Conservation (phyloP, 2,888 invertebrate genomes). For the Euspilapteryx auroguttella region DNA sequence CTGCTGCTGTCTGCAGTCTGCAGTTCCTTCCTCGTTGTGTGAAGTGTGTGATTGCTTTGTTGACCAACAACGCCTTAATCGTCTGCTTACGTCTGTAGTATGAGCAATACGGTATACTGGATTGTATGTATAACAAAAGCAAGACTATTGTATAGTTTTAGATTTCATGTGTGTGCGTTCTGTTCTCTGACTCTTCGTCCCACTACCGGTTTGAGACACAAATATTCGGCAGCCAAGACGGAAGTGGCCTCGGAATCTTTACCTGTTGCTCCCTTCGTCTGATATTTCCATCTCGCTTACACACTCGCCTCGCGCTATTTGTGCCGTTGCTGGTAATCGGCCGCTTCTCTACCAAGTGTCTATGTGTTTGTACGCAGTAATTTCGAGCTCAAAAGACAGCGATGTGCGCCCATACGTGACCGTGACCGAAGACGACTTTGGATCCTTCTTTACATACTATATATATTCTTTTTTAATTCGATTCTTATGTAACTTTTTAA, state of each 20-base stretch:
- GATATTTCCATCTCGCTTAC: conserved; percentile 30
- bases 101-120: too few species aligned
- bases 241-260: conserved; percentile 63
- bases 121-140: too few species aligned
- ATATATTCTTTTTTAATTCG: too few species aligned
- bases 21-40: too few species aligned
- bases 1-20: too few species aligned
- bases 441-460: conserved; percentile 38
- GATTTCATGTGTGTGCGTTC: too few species aligned
- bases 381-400: conserved; percentile 47
- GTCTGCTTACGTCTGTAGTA: too few species aligned
- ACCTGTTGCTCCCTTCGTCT: conserved; percentile 60
- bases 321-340: conserved; percentile 24
- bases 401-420: conserved; percentile 43
- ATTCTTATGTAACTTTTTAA: too few species aligned
- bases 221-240: conserved; percentile 63
- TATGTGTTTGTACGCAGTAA: conserved; percentile 30
- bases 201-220: conserved; percentile 62
- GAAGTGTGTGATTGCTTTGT: too few species aligned
- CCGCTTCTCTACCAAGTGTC: conserved; percentile 17
- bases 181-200: too few species aligned
- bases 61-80: too few species aligned
- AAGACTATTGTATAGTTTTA: too few species aligned
- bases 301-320: conserved; percentile 15
- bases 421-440: conserved; percentile 51